phyloP scores from a whole-genome alignment of 2,888 invertebrate species.

The Volucella zonaria region DNA sequence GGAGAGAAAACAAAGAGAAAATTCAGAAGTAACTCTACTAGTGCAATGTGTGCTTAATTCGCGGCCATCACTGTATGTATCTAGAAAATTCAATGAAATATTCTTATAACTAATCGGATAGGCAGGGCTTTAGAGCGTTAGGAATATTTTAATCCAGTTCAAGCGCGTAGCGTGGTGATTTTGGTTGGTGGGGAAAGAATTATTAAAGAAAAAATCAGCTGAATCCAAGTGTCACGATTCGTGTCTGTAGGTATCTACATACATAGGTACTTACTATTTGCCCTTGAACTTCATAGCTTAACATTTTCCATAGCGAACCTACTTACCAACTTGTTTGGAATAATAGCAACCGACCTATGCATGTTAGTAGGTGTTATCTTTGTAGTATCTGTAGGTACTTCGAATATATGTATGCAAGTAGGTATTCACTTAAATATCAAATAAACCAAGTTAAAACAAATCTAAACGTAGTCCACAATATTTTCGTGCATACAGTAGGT shows the following conservation, averaged over 20 bases:
- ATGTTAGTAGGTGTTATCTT: too few species aligned
- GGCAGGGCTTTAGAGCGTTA: too few species aligned
- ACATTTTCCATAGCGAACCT: slow-evolving; percentile 61
- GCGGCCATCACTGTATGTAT: too few species aligned
- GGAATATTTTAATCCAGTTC: too few species aligned
- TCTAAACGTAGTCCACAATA: background rate
- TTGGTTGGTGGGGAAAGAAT: background rate
- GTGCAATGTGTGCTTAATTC: too few species aligned
- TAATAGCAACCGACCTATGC: slow-evolving; percentile 20
- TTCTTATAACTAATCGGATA: too few species aligned
- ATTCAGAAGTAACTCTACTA: too few species aligned
- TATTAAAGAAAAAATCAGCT: slow-evolving; percentile 49
- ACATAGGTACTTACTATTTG: slow-evolving; percentile 55
- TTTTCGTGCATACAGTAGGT: slow-evolving; percentile 48
- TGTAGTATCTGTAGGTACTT: too few species aligned
- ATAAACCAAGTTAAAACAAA: background rate
- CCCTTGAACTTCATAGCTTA: slow-evolving; percentile 76
- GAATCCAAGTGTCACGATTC: slow-evolving; percentile 65
- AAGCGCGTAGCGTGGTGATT: too few species aligned
- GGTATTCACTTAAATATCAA: background rate
- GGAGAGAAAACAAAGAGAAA: too few species aligned
- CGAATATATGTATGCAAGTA: background rate
- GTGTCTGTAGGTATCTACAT: slow-evolving; percentile 48
- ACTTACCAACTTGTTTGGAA: slow-evolving; percentile 27
- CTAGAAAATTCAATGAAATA: too few species aligned